These are phyloP conservation scores for Virgularia gustaviana DNA, from an alignment of 92 coral and sea anemone genomes.

Conservation along the genomic window DNA sequence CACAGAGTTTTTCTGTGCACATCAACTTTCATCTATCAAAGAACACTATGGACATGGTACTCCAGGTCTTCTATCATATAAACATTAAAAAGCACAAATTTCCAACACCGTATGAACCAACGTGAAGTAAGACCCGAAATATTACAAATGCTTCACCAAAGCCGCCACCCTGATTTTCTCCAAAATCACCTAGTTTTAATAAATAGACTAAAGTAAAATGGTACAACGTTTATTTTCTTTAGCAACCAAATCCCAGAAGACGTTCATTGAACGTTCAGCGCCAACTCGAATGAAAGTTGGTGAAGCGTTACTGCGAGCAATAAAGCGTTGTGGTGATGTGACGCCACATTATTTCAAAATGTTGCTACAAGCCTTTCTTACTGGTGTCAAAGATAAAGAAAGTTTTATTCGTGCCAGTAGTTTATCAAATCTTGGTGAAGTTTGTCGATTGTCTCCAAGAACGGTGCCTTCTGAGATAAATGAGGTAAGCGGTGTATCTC, in stretches of 20 bases:
- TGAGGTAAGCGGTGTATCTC: constrained; percentile 56
- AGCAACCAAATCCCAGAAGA: not conserved
- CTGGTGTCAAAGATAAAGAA: constrained; percentile 75
- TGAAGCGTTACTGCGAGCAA: constrained; percentile 81
- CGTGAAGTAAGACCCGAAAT: too few species aligned
- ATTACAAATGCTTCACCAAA: too few species aligned
- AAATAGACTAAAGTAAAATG: too few species aligned
- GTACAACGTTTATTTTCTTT: too few species aligned
- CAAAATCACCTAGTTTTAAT: too few species aligned
- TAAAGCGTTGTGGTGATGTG: constrained; percentile 75
- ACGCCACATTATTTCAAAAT: constrained; percentile 71
- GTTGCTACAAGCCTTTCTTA: constrained; percentile 66
- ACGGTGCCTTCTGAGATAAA: constrained; percentile 68
- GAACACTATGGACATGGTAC: too few species aligned
- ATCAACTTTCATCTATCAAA: too few species aligned
- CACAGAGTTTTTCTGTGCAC: too few species aligned
- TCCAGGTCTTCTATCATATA: too few species aligned
- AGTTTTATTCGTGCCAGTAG: constrained; percentile 89
- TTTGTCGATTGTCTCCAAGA: constrained; percentile 72
- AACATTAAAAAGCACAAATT: not conserved
- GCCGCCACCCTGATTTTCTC: too few species aligned
- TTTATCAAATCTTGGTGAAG: constrained; percentile 87
- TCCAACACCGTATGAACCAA: not conserved
- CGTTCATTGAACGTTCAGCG: constrained; percentile 48
- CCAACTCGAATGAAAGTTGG: constrained; percentile 75